These are phyloP conservation scores for Brachionus sp. DNA, from an alignment of 1,140 invertebrate genomes.

Conservation along the genomic window DNA sequence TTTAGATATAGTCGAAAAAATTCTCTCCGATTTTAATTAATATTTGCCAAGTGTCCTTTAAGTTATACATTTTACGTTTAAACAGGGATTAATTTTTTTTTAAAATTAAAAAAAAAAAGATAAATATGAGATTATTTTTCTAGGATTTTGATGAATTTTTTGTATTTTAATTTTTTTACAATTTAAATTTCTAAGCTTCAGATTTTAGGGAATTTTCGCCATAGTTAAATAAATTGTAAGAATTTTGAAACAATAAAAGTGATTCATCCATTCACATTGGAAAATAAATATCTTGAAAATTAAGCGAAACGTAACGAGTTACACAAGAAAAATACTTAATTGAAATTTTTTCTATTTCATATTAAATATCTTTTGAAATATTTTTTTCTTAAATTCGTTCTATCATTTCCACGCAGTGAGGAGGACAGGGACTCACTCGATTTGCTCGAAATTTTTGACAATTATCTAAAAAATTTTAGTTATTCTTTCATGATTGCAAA, in stretches of 20 bases:
- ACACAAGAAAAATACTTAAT: background rate
- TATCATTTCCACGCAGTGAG: constrained; percentile 11
- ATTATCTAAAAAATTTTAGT: constrained; percentile 42
- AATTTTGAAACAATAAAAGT: constrained; percentile 34
- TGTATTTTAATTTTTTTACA: background rate
- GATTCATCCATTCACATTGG: constrained; percentile 16
- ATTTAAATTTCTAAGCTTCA: constrained; percentile 16
- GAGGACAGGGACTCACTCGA: background rate
- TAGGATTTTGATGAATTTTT: constrained; percentile 11
- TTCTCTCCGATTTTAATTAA: constrained; percentile 28
- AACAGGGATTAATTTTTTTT: constrained; percentile 31
- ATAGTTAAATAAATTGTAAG: constrained; percentile 22
- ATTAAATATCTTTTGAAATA: constrained; percentile 8
- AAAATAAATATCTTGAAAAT: constrained; percentile 28
- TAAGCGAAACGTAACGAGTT: constrained; percentile 37
- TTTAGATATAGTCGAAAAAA: background rate
- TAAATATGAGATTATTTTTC: constrained; percentile 8
- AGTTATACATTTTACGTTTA: constrained; percentile 32
- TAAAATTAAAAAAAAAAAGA: background rate
- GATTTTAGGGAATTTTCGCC: background rate
- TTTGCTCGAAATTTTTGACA: constrained; percentile 23
- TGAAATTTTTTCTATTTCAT: constrained; percentile 14
- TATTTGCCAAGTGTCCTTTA: constrained; percentile 40
- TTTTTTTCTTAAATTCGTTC: constrained; percentile 32
- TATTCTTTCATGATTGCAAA: constrained; percentile 13